Conservation (phyloP, 2,888 invertebrate genomes). For the Hanleya hanleyi region DNA sequence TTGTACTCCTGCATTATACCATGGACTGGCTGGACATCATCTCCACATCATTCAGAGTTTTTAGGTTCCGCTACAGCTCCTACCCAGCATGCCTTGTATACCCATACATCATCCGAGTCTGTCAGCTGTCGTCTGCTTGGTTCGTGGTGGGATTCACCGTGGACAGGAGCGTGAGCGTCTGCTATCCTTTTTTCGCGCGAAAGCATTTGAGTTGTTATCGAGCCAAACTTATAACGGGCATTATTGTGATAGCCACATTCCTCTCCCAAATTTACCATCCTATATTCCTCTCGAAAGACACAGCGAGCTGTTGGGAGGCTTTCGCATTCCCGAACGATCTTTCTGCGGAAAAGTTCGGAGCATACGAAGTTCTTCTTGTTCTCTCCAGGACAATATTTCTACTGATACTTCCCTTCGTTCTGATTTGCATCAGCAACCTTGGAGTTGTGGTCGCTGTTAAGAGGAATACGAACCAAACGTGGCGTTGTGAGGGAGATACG, state of each 20-base stretch:
- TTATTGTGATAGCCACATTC: background rate
- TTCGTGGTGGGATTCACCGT: background rate
- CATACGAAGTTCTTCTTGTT: background rate
- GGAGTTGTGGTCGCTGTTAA: background rate
- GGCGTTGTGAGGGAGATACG: too few species aligned
- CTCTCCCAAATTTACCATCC: background rate
- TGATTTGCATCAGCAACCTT: background rate
- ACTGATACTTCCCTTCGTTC: background rate
- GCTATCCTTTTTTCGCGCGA: background rate
- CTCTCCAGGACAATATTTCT: background rate
- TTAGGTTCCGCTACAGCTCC: background rate
- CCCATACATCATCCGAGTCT: background rate
- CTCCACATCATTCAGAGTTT: background rate
- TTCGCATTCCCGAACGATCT: background rate
- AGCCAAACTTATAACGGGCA: background rate
- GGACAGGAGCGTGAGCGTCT: background rate
- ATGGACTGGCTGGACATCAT: background rate
- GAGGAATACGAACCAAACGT: background rate
- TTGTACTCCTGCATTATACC: background rate
- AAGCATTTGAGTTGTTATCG: background rate
- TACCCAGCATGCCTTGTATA: background rate
- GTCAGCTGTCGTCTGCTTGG: background rate
- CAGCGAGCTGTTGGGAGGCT: background rate
- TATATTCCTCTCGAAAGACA: background rate
- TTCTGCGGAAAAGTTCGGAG: background rate